These are phyloP conservation scores for Amphipoea oculea DNA, from an alignment of 2,888 invertebrate species.

Conservation along the genomic window DNA sequence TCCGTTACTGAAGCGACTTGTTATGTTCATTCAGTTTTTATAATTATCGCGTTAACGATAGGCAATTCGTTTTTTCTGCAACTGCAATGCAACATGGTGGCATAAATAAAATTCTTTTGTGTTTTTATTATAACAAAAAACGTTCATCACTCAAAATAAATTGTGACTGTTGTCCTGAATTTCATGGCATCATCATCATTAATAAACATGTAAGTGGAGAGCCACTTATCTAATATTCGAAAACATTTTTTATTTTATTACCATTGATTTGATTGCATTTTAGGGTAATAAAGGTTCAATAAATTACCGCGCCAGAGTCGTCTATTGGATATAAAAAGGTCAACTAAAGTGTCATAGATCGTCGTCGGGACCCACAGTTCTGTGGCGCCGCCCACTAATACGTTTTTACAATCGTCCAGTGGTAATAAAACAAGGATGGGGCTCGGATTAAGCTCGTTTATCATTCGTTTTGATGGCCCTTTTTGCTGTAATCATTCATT, in stretches of 20 bases:
- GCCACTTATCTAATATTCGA: constrained; percentile 48
- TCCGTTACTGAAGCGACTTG: neutral
- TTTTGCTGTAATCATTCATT: constrained; percentile 91
- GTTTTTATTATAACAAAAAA: neutral
- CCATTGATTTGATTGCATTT: constrained; percentile 73
- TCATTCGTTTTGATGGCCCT: constrained; percentile 90
- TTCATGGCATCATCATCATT: neutral
- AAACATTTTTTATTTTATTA: constrained; percentile 63
- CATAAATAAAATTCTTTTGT: neutral
- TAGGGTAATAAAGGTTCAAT: constrained; percentile 79
- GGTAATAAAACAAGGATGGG: constrained; percentile 90
- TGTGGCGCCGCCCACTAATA: constrained; percentile 84
- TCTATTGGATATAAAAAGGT: constrained; percentile 84
- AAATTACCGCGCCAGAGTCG: constrained; percentile 81
- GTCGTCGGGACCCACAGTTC: constrained; percentile 68
- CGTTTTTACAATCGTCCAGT: constrained; percentile 89
- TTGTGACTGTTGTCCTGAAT: neutral
- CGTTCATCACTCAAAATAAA: neutral
- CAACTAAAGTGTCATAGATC: constrained; percentile 86
- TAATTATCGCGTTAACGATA: neutral
- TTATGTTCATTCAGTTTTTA: neutral
- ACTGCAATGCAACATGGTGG: neutral
- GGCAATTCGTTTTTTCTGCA: neutral
- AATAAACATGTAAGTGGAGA: constrained; percentile 23
- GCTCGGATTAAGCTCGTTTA: constrained; percentile 90